phyloP scores from a whole-genome alignment of 2,888 invertebrate genomes.

The Gerris lacustris region DNA sequence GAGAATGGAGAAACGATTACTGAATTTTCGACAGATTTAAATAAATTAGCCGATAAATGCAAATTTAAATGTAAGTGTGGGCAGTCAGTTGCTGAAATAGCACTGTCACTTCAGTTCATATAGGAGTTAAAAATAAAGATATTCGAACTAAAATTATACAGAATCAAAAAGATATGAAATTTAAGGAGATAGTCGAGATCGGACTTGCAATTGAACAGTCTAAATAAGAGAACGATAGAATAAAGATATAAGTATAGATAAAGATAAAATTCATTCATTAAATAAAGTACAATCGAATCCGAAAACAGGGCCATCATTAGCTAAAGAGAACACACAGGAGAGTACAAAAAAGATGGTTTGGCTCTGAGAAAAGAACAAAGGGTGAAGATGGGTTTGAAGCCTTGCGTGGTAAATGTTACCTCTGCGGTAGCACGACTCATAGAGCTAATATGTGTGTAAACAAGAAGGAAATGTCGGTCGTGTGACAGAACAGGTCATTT shows the following conservation, averaged over 20 bases:
- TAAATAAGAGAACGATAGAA: background rate
- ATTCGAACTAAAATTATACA: background rate
- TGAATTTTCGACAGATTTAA: background rate
- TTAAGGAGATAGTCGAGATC: background rate
- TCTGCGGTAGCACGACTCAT: no score
- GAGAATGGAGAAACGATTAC: background rate
- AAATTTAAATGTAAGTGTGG: background rate
- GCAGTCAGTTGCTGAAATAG: background rate
- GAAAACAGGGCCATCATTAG: no score
- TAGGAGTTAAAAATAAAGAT: background rate
- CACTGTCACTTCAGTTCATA: background rate
- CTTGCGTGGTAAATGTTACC: no score
- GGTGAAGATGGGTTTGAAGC: no score
- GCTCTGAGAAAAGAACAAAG: no score
- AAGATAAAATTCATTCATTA: no score
- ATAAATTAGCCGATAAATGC: background rate
- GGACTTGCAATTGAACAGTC: background rate
- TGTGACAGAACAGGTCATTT: no score
- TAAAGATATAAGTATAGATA: background rate
- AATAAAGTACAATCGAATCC: no score
- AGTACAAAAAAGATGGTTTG: no score
- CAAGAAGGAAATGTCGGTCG: no score
- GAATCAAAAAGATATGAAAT: background rate
- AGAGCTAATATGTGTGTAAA: no score
- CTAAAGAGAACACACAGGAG: no score